phyloP scores from a whole-genome alignment of 2,113 vertebrate species.

The Bubo blakistoni region DNA sequence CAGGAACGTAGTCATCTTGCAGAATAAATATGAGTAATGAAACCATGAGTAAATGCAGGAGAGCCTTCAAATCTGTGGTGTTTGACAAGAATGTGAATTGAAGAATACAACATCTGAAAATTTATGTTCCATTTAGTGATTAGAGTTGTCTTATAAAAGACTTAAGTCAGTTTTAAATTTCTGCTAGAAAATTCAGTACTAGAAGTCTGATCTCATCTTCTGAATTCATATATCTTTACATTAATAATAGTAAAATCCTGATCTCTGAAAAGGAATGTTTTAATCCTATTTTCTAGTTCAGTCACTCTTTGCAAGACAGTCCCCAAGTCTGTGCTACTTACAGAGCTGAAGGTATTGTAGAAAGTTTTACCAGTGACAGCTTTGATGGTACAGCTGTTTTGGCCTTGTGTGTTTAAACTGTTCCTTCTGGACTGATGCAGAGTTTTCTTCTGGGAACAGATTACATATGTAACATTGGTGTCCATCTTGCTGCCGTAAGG shows the following conservation, averaged over 20 bases:
- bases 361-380: background rate
- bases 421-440: background rate
- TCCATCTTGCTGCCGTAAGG: background rate
- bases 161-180: background rate
- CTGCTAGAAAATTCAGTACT: background rate
- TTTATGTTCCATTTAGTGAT: background rate
- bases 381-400: background rate
- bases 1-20: background rate
- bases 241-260: background rate
- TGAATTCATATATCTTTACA: background rate
- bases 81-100: background rate
- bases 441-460: background rate
- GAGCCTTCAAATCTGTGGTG: background rate
- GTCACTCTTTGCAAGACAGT: background rate
- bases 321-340: background rate
- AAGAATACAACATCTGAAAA: background rate
- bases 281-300: accelerated
- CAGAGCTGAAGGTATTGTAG: background rate
- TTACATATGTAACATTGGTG: background rate
- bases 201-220: background rate
- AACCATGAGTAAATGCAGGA: background rate
- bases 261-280: background rate
- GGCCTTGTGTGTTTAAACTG: background rate
- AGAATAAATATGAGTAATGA: background rate
- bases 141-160: background rate